phyloP scores from a whole-genome alignment of 1,140 invertebrate species.

The Drosophila murphyi region DNA sequence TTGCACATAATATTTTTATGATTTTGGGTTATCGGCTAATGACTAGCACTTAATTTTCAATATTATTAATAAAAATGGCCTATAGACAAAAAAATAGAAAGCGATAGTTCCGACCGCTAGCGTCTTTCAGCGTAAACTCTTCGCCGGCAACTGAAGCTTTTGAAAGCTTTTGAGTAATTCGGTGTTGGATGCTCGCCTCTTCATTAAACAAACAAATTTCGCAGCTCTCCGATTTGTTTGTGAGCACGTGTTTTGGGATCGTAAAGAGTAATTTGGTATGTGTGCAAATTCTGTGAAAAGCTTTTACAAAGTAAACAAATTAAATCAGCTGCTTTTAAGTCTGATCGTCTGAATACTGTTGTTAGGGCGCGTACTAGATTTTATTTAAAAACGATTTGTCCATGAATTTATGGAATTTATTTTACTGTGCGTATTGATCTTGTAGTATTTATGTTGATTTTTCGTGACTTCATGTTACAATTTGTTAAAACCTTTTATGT shows the following conservation, averaged over 20 bases:
- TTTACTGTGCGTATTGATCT: background rate
- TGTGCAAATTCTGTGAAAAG: background rate
- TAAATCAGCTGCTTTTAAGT: background rate
- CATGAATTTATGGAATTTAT: no score
- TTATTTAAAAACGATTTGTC: no score
- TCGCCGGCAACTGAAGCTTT: conserved; percentile 7
- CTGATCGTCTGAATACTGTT: no score
- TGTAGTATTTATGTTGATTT: background rate
- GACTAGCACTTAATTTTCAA: background rate
- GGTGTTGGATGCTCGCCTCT: background rate
- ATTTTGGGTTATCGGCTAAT: background rate
- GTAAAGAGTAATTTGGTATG: background rate
- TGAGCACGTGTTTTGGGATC: background rate
- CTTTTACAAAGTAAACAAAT: background rate
- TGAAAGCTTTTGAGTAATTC: conserved; percentile 9
- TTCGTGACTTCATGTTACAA: conserved; percentile 6
- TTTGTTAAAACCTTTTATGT: conserved; percentile 31
- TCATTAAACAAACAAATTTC: background rate
- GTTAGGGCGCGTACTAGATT: no score
- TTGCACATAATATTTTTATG: conserved; percentile 77
- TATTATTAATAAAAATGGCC: no score
- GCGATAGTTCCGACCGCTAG: background rate
- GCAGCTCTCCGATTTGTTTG: background rate
- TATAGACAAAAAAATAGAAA: background rate
- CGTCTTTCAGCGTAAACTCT: background rate